Base-by-base conservation (phyloP, 2,888 invertebrate species). In the Caradrina kadenii region DNA sequence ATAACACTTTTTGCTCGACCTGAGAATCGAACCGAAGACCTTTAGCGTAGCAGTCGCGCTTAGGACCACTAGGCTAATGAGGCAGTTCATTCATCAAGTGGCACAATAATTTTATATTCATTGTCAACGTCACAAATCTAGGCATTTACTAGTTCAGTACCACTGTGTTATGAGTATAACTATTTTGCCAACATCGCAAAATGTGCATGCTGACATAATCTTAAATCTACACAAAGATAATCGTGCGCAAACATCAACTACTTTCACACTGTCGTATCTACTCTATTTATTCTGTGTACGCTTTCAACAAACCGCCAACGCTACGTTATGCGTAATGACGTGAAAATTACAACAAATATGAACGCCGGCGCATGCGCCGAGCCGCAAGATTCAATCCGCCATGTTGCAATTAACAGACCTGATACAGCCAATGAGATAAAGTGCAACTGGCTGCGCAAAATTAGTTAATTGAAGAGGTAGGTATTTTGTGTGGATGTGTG, bases 301-400 rank as follows among this genome's bases (percentile, higher is more conserved):
- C 92, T 92, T 93, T 92, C 90, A 93, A 91, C 86, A 88, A 86
- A 90, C 91, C 91, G 81, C 84, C 84, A 86, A 84, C 84, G 89
- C 76, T 79, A 74, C 68, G 88, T 89, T 90, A 92, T 88, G 84
- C 87, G 86, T 93, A 93, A 93, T 93, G 92, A 94, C 91, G 93
- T 93, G 93, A 93, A 94, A 94, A 94, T 94, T 93, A 92, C 93
- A 87, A 90, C 90, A 89, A 91, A 92, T 89, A 91, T 87, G 90
- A 88, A 80, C 84, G 71, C 75, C 60, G 69, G 85, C 78, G 84
- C 82, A 86, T 86, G 84, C 81, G 80, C 80, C 65, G 83, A 80
- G 88, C 91, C 90, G 88, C 92, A 91, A 90, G 88, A 91, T 92
- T 88, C 90, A 92, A 93, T 92, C 88, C 89, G 81, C 83, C 78